phyloP scores from a whole-genome alignment of 2,797 vertebrate genomes.

The Melopsittacus undulatus region DNA sequence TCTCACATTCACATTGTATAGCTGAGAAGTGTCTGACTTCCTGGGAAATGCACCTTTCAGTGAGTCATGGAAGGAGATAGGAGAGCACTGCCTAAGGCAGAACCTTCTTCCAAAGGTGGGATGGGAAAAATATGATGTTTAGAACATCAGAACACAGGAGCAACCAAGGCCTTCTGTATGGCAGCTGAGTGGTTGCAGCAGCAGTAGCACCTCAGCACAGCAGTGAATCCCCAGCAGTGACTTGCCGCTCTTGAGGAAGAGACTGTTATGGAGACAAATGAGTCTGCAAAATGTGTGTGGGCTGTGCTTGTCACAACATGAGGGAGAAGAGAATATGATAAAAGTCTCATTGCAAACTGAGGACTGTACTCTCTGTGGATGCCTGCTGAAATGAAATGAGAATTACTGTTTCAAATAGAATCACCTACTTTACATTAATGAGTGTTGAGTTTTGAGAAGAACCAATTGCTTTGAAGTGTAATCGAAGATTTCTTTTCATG shows the following conservation, averaged over 20 bases:
- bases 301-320: conserved; percentile 48
- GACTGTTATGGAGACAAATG: conserved; percentile 36
- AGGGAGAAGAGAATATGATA: conserved; percentile 45
- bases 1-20: background rate
- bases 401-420: conserved; percentile 27
- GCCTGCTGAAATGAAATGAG: background rate
- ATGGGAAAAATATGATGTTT: background rate
- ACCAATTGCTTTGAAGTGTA: background rate
- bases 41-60: background rate
- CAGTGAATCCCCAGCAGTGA: conserved; percentile 15
- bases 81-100: background rate
- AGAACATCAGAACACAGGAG: background rate
- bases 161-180: background rate
- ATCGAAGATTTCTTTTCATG: background rate
- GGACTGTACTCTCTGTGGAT: background rate
- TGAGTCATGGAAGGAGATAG: background rate
- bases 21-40: background rate
- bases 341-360: background rate
- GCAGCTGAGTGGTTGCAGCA: background rate
- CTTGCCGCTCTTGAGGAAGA: conserved; percentile 8
- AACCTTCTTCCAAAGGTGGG: background rate
- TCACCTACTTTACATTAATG: background rate
- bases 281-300: conserved; percentile 33
- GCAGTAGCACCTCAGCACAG: background rate
- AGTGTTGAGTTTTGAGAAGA: background rate